These are phyloP conservation scores for Venturia canescens DNA, from an alignment of 1,140 invertebrate genomes.

Conservation along the genomic window DNA sequence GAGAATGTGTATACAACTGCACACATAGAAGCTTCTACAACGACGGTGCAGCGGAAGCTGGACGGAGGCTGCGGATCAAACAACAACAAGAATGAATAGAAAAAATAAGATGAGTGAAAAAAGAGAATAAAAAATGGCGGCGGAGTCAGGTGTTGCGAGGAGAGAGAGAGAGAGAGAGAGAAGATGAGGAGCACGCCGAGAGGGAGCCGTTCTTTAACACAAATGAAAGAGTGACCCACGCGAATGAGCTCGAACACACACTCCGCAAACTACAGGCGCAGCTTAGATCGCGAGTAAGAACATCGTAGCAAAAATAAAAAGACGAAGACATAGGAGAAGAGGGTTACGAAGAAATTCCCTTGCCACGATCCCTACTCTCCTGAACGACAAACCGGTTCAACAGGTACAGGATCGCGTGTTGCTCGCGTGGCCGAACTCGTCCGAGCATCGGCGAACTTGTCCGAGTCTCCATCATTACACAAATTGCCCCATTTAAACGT, in stretches of 20 bases:
- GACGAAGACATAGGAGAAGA: neutral
- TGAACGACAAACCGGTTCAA: slow-evolving; percentile 50
- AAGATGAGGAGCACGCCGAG: neutral
- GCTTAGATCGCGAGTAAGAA: too few relatives aligned
- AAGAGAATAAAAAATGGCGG: neutral
- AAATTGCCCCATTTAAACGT: slow-evolving; percentile 70
- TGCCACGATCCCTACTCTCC: slow-evolving; percentile 14
- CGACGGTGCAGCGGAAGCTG: slow-evolving; percentile 48
- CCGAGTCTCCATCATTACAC: slow-evolving; percentile 67
- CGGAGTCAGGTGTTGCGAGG: neutral
- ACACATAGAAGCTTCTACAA: too few relatives aligned
- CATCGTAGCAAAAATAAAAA: neutral
- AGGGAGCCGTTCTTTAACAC: slow-evolving; percentile 1
- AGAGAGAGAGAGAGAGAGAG: neutral
- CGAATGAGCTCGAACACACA: too few relatives aligned
- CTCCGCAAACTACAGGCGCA: too few relatives aligned
- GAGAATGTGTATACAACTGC: too few relatives aligned
- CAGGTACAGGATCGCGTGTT: slow-evolving; percentile 71
- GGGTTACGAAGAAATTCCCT: slow-evolving; percentile 25
- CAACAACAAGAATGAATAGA: slow-evolving; percentile 21
- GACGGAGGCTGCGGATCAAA: slow-evolving; percentile 42
- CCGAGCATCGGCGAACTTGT: slow-evolving; percentile 63
- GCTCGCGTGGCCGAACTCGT: slow-evolving; percentile 71
- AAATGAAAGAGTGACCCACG: too few relatives aligned
- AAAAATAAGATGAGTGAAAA: slow-evolving; percentile 36